phyloP scores from a whole-genome alignment of 2,888 invertebrate genomes.

The Nebria brevicollis region DNA sequence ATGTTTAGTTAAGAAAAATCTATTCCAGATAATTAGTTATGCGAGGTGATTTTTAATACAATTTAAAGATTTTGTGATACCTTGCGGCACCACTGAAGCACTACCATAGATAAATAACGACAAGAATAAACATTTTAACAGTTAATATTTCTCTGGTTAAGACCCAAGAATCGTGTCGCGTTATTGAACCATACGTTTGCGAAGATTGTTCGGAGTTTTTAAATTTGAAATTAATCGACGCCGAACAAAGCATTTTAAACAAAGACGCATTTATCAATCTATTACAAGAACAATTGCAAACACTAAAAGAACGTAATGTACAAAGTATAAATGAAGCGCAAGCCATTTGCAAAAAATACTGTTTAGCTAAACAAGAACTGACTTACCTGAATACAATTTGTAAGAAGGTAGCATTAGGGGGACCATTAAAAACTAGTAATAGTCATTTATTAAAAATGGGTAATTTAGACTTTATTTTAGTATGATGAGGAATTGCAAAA shows the following conservation, averaged over 20 bases:
- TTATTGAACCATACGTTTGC: constrained; percentile 22
- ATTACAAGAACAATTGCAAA: constrained; percentile 53
- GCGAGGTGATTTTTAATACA: not conserved
- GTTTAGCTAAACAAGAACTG: constrained; percentile 50
- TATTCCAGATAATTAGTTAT: too few species aligned
- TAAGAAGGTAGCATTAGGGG: constrained; percentile 48
- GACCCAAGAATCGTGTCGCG: not conserved
- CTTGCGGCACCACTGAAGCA: not conserved
- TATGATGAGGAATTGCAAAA: constrained; percentile 37
- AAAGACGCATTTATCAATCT: constrained; percentile 54
- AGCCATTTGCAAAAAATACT: constrained; percentile 52
- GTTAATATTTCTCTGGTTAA: constrained; percentile 28
- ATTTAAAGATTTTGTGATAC: not conserved
- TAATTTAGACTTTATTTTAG: constrained; percentile 26
- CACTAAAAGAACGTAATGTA: constrained; percentile 53
- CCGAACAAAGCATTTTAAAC: constrained; percentile 51
- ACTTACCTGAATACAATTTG: constrained; percentile 50
- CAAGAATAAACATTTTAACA: constrained; percentile 28
- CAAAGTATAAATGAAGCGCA: constrained; percentile 53
- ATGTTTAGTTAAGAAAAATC: too few species aligned
- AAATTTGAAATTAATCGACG: constrained; percentile 48
- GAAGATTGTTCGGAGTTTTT: constrained; percentile 36
- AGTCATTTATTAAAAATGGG: not conserved
- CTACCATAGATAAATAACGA: not conserved
- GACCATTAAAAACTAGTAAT: not conserved